phyloP scores from a whole-genome alignment of 2,797 vertebrate species.

The Pangasius sanitwongsei region DNA sequence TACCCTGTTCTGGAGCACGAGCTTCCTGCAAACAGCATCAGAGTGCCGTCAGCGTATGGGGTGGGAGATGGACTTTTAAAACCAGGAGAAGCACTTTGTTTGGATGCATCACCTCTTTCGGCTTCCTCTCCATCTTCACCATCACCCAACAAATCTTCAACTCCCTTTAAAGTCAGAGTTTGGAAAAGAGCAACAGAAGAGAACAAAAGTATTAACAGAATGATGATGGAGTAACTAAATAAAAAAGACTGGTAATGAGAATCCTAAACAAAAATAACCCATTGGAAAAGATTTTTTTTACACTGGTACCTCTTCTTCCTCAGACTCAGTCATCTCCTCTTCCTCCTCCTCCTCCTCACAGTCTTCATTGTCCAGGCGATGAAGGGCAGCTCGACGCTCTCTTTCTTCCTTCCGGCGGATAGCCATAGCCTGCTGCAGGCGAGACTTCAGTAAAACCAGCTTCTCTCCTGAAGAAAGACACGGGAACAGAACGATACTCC shows the following conservation, averaged over 20 bases:
- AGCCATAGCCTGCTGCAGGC: slow-evolving; percentile 94
- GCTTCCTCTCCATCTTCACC: slow-evolving; percentile 72
- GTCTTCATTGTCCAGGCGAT: slow-evolving; percentile 92
- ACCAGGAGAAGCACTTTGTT: slow-evolving; percentile 63
- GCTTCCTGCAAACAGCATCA: slow-evolving; percentile 90
- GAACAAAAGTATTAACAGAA: not conserved
- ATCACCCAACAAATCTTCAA: slow-evolving; percentile 81
- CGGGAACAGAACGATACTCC: not conserved
- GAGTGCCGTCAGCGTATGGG: slow-evolving; percentile 81
- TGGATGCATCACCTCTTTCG: slow-evolving; percentile 9
- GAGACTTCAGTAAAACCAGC: slow-evolving; percentile 87
- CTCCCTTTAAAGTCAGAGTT: slow-evolving; percentile 68
- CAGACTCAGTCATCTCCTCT: slow-evolving; percentile 88
- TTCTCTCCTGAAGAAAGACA: slow-evolving; percentile 81
- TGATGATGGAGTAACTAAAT: not conserved
- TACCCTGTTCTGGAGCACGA: slow-evolving; percentile 89
- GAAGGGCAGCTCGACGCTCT: slow-evolving; percentile 82
- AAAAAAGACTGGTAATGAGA: not conserved
- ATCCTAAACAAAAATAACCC: not conserved
- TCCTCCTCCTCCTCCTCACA: slow-evolving; percentile 81
- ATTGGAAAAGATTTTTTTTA: not conserved
- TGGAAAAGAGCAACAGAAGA: not conserved
- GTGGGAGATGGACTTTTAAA: slow-evolving; percentile 68
- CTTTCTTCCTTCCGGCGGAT: slow-evolving; percentile 86
- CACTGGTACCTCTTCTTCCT: slow-evolving; percentile 78